Base-by-base conservation (phyloP, 1,140 invertebrate species). In the Kradibia gibbosae region DNA sequence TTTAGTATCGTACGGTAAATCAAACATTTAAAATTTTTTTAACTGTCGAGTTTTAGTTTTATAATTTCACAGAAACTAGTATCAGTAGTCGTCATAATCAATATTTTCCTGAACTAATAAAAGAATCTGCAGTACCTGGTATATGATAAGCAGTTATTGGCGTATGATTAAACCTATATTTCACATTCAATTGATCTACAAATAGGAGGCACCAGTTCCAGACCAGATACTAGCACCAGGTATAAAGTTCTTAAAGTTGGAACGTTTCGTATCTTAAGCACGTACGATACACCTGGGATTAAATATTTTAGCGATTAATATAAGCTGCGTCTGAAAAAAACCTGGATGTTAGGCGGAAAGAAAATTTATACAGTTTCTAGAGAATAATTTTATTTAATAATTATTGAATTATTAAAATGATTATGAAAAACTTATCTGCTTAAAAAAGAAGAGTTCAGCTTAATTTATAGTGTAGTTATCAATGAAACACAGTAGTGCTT, bases 201-300 rank as follows among this genome's bases (percentile, higher is more conserved):
- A n/a, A n/a, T n/a, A n/a, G n/a, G n/a, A n/a, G n/a, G n/a, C n/a
- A n/a, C n/a, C n/a, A n/a, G n/a, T n/a, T n/a, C n/a, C n/a, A n/a
- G n/a, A n/a, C n/a, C n/a, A n/a, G n/a, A n/a, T n/a, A n/a, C n/a
- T n/a, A n/a, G n/a, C 28, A 36, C 28, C 25, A 25, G 55, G 36
- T 8, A 17, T 1, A 4, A 20, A 70, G 74, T 42, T 39, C n/a
- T 65, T 31, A 2, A 83, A 83, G 67, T 83, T 81, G 65, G 57
- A 67, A 60, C 80, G 48, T 84, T 84, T 77, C 74, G 28, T 31
- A 62, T 82, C 77, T 80, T 82, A 84, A 84, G 80, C 80, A 82
- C 78, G 65, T 80, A 80, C 76, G 81, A 80, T 74, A 80, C 77
- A 80, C 80, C 80, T 77, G 80, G 73, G 80, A 65, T 81, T 67